Percentiles rank a stretch among this genome's conserved stretches.
phyloP scores from a whole-genome alignment of 2,113 vertebrate genomes.

The Phocoena sinus region DNA sequence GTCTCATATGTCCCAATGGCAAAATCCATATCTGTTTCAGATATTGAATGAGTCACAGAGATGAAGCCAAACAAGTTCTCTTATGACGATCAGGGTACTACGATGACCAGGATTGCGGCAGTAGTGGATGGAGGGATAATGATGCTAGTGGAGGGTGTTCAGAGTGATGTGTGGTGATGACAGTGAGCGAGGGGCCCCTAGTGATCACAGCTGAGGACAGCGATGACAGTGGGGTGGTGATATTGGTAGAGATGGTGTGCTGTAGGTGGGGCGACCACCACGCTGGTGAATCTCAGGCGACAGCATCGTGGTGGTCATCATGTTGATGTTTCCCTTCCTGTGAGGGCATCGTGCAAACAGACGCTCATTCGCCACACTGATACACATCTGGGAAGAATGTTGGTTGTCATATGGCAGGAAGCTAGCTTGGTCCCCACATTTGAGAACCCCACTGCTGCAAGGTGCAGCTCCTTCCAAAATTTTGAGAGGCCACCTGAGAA shows the following conservation, averaged over 20 bases:
- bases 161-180: too few species aligned
- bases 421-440: background rate
- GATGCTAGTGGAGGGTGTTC: background rate
- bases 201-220: background rate
- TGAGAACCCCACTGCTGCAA: background rate
- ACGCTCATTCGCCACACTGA: background rate
- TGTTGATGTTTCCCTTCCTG: background rate
- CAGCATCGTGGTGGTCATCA: rapidly evolving
- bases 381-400: background rate
- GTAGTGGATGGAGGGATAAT: too few species aligned
- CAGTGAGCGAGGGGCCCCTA: rapidly evolving
- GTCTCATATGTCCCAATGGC: background rate
- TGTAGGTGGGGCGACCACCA: background rate
- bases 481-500: background rate
- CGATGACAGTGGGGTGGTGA: rapidly evolving
- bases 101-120: background rate
- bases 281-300: background rate
- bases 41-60: background rate
- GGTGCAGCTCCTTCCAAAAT: background rate
- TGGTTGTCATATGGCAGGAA: background rate
- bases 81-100: rapidly evolving
- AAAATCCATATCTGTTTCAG: background rate
- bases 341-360: background rate
- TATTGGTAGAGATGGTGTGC: too few species aligned
- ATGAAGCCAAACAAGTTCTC: background rate